phyloP scores from a whole-genome alignment of 2,797 vertebrate species.

The Borostomias antarcticus region DNA sequence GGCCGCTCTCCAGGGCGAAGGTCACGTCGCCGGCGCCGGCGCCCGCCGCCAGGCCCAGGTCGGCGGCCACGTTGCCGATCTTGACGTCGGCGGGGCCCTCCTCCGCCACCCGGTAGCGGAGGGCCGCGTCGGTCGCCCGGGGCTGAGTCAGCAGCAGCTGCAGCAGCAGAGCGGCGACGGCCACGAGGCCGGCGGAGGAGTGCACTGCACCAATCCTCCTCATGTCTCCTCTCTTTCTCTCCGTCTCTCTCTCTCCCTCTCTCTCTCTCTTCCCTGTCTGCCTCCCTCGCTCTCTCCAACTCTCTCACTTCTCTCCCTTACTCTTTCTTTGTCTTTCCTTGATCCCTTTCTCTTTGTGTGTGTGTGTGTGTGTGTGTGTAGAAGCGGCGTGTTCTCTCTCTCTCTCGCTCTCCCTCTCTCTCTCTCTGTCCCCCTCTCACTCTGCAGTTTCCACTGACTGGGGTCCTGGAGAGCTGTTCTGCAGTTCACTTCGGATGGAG shows the following conservation, averaged over 20 bases:
- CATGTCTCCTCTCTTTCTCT: constrained; percentile 64
- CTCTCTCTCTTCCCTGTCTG: constrained; percentile 30
- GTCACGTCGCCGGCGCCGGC: constrained; percentile 93
- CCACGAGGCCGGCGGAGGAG: constrained; percentile 75
- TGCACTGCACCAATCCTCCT: constrained; percentile 79
- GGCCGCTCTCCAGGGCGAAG: constrained; percentile 95
- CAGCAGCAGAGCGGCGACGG: no score
- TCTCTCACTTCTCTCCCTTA: not conserved
- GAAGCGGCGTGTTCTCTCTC: not conserved
- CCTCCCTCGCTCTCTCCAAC: not conserved
- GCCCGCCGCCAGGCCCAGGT: constrained; percentile 90
- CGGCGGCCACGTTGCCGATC: constrained; percentile 92
- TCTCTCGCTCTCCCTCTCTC: not conserved
- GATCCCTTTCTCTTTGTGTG: not conserved
- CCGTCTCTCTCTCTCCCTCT: constrained; percentile 31
- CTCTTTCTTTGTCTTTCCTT: not conserved
- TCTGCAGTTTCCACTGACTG: constrained; percentile 58
- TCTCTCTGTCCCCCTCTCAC: constrained; percentile 44
- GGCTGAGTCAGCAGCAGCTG: constrained; percentile 89
- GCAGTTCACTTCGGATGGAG: constrained; percentile 60
- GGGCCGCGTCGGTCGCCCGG: constrained; percentile 84
- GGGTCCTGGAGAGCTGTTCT: constrained; percentile 59
- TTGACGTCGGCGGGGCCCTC: constrained; percentile 92
- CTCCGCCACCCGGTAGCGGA: constrained; percentile 92
- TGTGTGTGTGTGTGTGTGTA: not conserved